These are phyloP conservation scores for Chrysocyon brachyurus DNA, from an alignment of 2,797 vertebrate genomes.

Conservation along the genomic window DNA sequence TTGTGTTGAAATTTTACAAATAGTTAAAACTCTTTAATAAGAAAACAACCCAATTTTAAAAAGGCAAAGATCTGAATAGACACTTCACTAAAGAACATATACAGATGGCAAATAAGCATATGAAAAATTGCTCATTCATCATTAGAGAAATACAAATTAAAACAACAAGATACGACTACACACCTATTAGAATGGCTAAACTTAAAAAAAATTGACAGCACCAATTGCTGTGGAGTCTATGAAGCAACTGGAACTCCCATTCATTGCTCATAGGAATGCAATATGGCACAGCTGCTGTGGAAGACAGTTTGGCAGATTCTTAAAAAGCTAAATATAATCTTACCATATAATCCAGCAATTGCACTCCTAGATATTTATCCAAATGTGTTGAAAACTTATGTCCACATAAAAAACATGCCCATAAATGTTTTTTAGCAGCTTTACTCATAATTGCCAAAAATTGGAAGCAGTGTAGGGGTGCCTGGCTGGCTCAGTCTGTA, in stretches of 20 bases:
- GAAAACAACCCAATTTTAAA: background rate
- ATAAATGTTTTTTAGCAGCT: background rate
- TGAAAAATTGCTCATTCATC: background rate
- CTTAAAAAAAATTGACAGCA: background rate
- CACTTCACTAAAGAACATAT: background rate
- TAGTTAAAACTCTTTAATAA: constrained; percentile 1
- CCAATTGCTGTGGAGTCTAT: background rate
- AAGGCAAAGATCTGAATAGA: background rate
- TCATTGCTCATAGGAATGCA: background rate
- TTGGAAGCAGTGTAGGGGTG: background rate
- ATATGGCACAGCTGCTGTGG: background rate
- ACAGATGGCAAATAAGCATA: background rate
- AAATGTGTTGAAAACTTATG: background rate
- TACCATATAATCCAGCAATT: background rate
- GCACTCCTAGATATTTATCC: background rate
- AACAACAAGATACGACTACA: background rate
- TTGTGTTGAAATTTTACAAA: background rate
- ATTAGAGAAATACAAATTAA: background rate
- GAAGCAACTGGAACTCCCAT: background rate
- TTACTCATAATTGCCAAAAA: background rate
- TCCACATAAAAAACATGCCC: background rate
- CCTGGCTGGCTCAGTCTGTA: background rate
- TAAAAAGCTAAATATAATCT: background rate
- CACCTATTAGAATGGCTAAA: background rate
- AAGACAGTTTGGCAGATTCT: background rate